A percentile compares a stretch with the other conserved stretches of the same genome.
These are phyloP conservation scores for Labeo catla DNA, from an alignment of 2,113 vertebrate genomes.

Conservation along the genomic window DNA sequence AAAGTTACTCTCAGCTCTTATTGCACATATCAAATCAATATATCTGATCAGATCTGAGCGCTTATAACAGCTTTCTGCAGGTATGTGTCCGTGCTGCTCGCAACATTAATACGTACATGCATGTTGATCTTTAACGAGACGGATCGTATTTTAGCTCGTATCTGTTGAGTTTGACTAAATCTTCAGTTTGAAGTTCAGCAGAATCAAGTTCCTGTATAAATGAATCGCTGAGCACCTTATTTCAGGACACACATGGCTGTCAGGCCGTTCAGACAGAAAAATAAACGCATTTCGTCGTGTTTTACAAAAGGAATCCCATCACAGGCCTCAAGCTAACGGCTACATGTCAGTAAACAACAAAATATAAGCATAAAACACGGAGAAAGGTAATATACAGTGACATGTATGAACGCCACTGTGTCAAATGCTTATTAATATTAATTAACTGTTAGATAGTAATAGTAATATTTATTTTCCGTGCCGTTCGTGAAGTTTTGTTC, in stretches of 20 bases:
- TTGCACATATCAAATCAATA: not conserved
- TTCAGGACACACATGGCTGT: not conserved
- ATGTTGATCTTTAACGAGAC: not conserved
- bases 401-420: not conserved
- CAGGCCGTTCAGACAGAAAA: no score
- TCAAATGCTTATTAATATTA: not conserved
- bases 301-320: not conserved
- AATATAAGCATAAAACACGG: not conserved
- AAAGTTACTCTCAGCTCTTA: not conserved
- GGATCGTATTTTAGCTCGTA: not conserved
- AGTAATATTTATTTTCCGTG: not conserved
- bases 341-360: not conserved
- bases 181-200: not conserved
- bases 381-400: not conserved
- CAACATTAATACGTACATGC: no score
- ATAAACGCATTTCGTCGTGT: no score
- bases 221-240: rapidly evolving
- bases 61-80: not conserved
- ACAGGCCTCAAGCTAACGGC: not conserved
- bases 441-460: not conserved
- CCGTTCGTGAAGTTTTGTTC: not conserved
- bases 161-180: not conserved
- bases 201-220: not conserved
- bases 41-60: not conserved
- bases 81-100: not conserved